Base-by-base conservation (phyloP, 2,113 vertebrate genomes). In the Brienomyrus longianalis region DNA sequence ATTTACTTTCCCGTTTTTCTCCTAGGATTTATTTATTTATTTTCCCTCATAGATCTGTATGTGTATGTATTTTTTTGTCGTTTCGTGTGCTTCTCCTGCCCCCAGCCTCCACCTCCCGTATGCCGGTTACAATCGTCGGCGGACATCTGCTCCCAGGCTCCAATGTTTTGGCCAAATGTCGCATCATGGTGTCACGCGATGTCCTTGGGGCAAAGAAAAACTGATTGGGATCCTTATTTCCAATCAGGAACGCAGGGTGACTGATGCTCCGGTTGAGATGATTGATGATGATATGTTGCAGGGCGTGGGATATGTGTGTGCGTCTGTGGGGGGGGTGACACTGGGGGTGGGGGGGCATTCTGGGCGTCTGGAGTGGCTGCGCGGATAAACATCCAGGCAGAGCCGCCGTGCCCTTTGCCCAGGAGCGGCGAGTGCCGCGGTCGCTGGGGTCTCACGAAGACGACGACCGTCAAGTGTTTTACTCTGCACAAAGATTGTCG, bases 281-380 rank as follows among this genome's bases (percentile, higher is more conserved):
- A 90, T 90, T 80, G 74, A 88, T 88, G 86, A 90, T 88, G 77
- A 88, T 90, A 88, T 51, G 74, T 43, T 45, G 39, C n/a, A n/a
- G 43, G 43, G 43, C 74, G 74, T 74, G 50, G 56, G 70, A n/a
- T 10, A n/a, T 66, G n/a, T 66, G 8, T 62, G 59, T 27, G 23
- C n/a, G 21, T 59, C 21, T 23, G 54, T 5, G 21, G 11, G 51
- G 59, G 47, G 0, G 10, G 54, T 39, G 2, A 39, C 15, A 51
- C 35, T 3, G 47, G 7, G 31, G 54, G 83, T 10, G 62, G 31
- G 31, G 31, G n/a, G n/a, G n/a, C 86, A 8, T 23, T 52, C 47
- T 43, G 31, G 59, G 70, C 89, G 59, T 88, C 86, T 88, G 86
- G 86, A 83, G 19, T 31, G 13, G 52, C 83, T 85, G 35, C 21